A percentile compares a stretch with the other conserved stretches of the same genome.
phyloP scores from a whole-genome alignment of 2,888 invertebrate species.

The Tachina lurida region DNA sequence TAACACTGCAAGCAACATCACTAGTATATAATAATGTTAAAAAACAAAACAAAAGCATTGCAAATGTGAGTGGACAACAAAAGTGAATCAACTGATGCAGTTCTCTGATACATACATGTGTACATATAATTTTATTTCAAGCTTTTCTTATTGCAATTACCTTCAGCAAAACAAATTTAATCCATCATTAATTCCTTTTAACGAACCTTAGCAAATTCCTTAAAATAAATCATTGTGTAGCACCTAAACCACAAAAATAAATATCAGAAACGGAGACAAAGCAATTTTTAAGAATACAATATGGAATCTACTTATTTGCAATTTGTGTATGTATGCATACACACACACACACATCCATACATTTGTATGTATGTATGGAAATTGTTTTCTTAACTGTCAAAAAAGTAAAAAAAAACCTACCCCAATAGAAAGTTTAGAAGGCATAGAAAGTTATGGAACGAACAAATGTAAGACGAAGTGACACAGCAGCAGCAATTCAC shows the following conservation, averaged over 20 bases:
- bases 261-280: background rate
- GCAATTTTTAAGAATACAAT: background rate
- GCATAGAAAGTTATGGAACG: conserved; percentile 30
- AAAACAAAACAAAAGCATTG: no score
- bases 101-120: no score
- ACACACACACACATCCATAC: background rate
- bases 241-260: background rate
- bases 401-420: conserved; percentile 56
- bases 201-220: conserved; percentile 38
- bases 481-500: conserved; percentile 48
- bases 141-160: background rate
- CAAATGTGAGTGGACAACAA: no score
- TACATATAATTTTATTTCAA: background rate
- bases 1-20: no score
- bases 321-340: background rate
- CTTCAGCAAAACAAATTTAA: background rate
- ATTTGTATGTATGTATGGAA: background rate
- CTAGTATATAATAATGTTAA: no score
- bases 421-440: conserved; percentile 53
- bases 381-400: background rate
- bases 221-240: conserved; percentile 41
- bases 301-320: background rate
- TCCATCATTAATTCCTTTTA: conserved; percentile 24
- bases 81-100: no score
- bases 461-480: conserved; percentile 12